These are phyloP conservation scores for Maccullochella peelii DNA, from an alignment of 2,113 vertebrate genomes.

Conservation along the genomic window DNA sequence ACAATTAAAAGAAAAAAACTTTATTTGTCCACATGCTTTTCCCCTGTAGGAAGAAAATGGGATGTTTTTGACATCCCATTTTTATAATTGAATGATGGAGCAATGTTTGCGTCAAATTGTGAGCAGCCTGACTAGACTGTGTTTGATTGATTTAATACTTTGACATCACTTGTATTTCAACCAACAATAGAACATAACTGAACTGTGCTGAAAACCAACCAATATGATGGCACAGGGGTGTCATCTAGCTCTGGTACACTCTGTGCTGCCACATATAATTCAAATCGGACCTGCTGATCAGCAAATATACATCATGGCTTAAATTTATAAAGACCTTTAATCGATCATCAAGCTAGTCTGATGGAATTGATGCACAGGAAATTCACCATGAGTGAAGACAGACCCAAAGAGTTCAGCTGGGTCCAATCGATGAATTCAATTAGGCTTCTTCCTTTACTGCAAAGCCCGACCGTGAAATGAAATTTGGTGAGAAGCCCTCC, in stretches of 20 bases:
- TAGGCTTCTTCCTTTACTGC: too few relatives aligned
- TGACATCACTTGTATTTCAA: background rate
- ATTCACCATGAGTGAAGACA: background rate
- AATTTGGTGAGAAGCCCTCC: background rate
- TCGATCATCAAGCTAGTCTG: background rate
- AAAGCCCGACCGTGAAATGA: background rate
- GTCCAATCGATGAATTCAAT: background rate
- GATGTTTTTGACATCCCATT: slow-evolving; percentile 25
- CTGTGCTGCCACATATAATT: too few relatives aligned
- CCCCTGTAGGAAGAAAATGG: background rate
- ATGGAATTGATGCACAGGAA: background rate
- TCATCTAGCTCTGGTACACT: background rate
- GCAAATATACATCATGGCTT: too few relatives aligned
- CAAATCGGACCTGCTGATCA: too few relatives aligned
- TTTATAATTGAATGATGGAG: slow-evolving; percentile 24
- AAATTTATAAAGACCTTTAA: background rate
- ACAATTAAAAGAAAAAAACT: slow-evolving; percentile 42
- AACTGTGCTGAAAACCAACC: background rate
- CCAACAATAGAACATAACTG: background rate
- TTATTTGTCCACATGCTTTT: slow-evolving; percentile 12
- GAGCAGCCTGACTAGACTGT: background rate
- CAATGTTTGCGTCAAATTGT: background rate
- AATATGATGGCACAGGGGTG: background rate
- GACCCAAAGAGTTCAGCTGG: background rate
- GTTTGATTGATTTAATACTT: background rate